Conservation (phyloP, 2,888 invertebrate species). For the Sminthurides aquaticus region DNA sequence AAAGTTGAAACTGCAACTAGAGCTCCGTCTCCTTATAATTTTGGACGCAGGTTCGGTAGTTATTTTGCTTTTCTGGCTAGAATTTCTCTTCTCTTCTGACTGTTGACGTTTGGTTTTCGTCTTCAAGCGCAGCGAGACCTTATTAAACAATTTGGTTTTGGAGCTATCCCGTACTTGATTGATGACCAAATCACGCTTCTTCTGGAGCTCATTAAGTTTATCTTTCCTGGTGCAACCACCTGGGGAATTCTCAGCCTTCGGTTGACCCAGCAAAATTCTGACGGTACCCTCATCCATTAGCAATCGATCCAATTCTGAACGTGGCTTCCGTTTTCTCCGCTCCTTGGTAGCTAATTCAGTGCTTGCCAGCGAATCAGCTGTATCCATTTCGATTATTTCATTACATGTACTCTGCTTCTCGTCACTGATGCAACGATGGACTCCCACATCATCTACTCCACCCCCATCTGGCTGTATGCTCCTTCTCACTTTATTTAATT, state of each 20-base stretch:
- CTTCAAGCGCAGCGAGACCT: conserved; percentile 18
- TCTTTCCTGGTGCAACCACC: conserved; percentile 11
- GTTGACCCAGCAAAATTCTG: conserved; percentile 22
- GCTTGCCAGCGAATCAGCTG: neutral
- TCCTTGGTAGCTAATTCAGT: neutral
- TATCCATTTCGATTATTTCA: neutral
- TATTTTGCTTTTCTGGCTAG: conserved; percentile 12
- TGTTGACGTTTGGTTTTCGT: conserved; percentile 15
- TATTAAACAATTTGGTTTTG: conserved; percentile 18
- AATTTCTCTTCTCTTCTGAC: conserved; percentile 16
- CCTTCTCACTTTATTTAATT: too few relatives aligned
- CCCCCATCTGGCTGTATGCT: too few relatives aligned
- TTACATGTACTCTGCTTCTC: neutral
- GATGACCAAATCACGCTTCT: conserved; percentile 16
- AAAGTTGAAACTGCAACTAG: conserved; percentile 22
- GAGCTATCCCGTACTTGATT: conserved; percentile 23
- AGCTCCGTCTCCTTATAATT: conserved; percentile 19
- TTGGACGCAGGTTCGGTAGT: conserved; percentile 15
- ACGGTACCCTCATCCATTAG: conserved; percentile 32
- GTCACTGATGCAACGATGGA: neutral
- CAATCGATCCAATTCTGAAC: conserved; percentile 26
- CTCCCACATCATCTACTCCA: neutral
- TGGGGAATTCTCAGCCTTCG: neutral
- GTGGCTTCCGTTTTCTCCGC: neutral
- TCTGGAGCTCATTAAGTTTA: conserved; percentile 20